phyloP scores from a whole-genome alignment of 2,797 vertebrate genomes.

The Threskiornis aethiopicus region DNA sequence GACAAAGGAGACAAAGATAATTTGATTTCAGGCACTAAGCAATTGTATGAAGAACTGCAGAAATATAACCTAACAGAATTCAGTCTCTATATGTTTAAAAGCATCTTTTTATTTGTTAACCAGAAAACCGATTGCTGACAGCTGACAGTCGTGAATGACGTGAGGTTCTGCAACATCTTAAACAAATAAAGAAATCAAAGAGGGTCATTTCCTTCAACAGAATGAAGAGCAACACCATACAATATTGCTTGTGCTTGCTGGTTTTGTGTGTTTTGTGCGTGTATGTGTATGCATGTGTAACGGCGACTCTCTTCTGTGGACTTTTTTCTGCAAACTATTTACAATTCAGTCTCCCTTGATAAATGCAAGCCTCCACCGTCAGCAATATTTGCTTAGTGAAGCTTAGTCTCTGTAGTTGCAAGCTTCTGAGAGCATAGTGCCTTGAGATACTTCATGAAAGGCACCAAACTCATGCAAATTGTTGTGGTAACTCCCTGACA shows the following conservation, averaged over 20 bases:
- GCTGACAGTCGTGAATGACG: neutral
- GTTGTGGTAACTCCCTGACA: slow-evolving; percentile 34
- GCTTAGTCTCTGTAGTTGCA: slow-evolving; percentile 43
- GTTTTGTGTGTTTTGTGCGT: neutral
- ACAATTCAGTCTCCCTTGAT: slow-evolving; percentile 48
- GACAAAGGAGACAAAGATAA: neutral
- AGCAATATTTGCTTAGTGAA: slow-evolving; percentile 69
- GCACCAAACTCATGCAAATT: slow-evolving; percentile 34
- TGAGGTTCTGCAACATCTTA: neutral
- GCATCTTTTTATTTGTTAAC: neutral
- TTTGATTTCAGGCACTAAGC: neutral
- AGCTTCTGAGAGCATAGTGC: slow-evolving; percentile 47
- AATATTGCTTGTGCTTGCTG: neutral
- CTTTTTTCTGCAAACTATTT: slow-evolving; percentile 34
- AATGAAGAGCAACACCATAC: neutral
- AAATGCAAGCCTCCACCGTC: neutral
- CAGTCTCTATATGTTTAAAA: neutral
- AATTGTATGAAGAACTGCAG: neutral
- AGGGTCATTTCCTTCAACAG: neutral
- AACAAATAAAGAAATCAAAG: slow-evolving; percentile 41
- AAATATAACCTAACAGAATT: neutral
- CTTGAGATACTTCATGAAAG: slow-evolving; percentile 53
- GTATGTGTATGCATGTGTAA: neutral
- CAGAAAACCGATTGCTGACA: neutral
- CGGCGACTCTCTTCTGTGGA: neutral